phyloP scores from a whole-genome alignment of 1,140 invertebrate species.

The Oncopodura yosiiana region DNA sequence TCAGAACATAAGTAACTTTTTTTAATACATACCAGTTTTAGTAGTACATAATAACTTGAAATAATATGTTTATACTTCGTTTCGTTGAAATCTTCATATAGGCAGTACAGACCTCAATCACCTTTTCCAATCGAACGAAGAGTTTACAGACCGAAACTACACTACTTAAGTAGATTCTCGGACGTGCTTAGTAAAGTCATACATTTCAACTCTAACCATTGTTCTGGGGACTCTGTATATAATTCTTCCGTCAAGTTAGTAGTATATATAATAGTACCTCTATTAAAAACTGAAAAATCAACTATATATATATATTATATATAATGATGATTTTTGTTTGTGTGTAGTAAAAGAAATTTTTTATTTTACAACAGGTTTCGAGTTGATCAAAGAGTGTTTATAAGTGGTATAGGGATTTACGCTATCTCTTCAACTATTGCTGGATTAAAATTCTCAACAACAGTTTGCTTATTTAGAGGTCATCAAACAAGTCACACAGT shows the following conservation, averaged over 20 bases:
- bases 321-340: not conserved
- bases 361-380: conserved; percentile 18
- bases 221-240: conserved; percentile 19
- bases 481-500: not conserved
- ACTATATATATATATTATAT: not conserved
- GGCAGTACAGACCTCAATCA: conserved; percentile 25
- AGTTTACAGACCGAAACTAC: conserved; percentile 30
- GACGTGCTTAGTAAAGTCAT: conserved; percentile 33
- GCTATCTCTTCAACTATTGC: conserved; percentile 24
- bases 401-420: conserved; percentile 33
- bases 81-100: conserved; percentile 2
- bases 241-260: conserved; percentile 22
- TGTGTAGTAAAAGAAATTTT: not conserved
- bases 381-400: conserved; percentile 30
- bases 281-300: not conserved
- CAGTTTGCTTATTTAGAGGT: conserved; percentile 18
- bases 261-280: not conserved
- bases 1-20: conserved; percentile 20
- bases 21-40: too few relatives aligned
- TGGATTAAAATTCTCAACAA: conserved; percentile 23
- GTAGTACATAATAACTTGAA: too few relatives aligned
- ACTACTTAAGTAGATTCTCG: conserved; percentile 28
- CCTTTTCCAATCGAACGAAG: conserved; percentile 25
- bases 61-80: too few relatives aligned
- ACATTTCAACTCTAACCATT: conserved; percentile 7